A percentile compares a stretch with the other conserved stretches of the same genome.
Evolutionary conservation across 1,140 invertebrate species (phyloP).

Genomic region (Ephestia elutella): DNA sequence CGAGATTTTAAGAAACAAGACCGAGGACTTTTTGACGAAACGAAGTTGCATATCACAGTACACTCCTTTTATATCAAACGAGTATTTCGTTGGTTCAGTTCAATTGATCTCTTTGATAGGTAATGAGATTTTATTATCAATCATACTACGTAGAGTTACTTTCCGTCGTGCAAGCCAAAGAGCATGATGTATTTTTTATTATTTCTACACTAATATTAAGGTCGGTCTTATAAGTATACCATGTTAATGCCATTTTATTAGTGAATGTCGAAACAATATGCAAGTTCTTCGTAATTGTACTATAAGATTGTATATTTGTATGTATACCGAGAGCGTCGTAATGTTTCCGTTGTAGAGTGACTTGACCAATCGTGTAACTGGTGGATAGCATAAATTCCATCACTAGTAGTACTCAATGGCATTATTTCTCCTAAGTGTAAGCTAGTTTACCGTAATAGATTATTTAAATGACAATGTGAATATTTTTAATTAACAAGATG

Average conservation of each 20-base stretch:
- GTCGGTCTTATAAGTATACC: slow-evolving; percentile 65
- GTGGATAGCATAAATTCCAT: slow-evolving; percentile 44
- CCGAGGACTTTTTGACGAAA: slow-evolving; percentile 12
- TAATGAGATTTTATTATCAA: slow-evolving; percentile 48
- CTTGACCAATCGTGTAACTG: slow-evolving; percentile 67
- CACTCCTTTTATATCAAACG: slow-evolving; percentile 22
- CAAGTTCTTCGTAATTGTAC: slow-evolving; percentile 59
- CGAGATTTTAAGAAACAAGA: background rate
- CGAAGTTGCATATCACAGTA: slow-evolving; percentile 58
- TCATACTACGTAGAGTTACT: slow-evolving; percentile 44
- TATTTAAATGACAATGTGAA: slow-evolving; percentile 75
- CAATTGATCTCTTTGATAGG: slow-evolving; percentile 63
- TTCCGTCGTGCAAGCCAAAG: slow-evolving; percentile 73
- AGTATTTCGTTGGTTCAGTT: slow-evolving; percentile 41
- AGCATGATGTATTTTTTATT: slow-evolving; percentile 72
- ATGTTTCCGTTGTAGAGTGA: slow-evolving; percentile 59
- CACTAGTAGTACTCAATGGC: slow-evolving; percentile 66
- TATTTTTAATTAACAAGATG: slow-evolving; percentile 75
- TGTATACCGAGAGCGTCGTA: slow-evolving; percentile 54
- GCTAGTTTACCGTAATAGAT: slow-evolving; percentile 70
- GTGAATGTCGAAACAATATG: slow-evolving; percentile 58
- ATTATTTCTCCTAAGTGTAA: slow-evolving; percentile 71
- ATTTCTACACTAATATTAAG: slow-evolving; percentile 66
- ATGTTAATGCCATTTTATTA: slow-evolving; percentile 71
- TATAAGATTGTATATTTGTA: slow-evolving; percentile 73